phyloP scores from a whole-genome alignment of 2,113 vertebrate species.

The Bettongia penicillata region DNA sequence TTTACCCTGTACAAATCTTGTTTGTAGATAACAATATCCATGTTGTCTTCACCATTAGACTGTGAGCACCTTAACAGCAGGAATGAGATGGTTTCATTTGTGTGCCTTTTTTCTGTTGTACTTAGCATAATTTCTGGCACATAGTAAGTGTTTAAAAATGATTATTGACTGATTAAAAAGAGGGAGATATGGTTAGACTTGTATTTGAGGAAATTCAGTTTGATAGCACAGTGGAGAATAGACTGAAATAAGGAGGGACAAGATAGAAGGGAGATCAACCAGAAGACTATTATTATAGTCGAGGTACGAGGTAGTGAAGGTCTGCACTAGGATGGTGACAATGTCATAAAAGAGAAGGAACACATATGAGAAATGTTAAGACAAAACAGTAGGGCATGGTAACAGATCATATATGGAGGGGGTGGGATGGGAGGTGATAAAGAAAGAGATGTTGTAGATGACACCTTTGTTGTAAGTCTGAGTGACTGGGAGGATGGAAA shows the following conservation, averaged over 20 bases:
- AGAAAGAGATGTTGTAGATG: background rate
- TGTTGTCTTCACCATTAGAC: too few species aligned
- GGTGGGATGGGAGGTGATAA: background rate
- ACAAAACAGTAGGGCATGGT: background rate
- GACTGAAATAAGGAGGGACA: background rate
- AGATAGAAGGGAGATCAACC: background rate
- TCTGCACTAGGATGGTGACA: background rate
- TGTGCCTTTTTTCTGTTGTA: too few species aligned
- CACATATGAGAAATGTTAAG: background rate
- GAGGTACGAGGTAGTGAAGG: background rate
- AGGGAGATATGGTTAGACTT: too few species aligned
- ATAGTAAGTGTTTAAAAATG: too few species aligned
- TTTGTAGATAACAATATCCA: too few species aligned
- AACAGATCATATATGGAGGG: background rate
- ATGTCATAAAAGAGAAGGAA: background rate
- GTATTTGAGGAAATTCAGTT: too few species aligned
- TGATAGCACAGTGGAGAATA: background rate
- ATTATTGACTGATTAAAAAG: too few species aligned
- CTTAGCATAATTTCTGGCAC: too few species aligned
- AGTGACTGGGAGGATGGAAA: background rate
- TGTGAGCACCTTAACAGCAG: too few species aligned
- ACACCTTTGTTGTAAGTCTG: background rate
- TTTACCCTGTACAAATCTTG: too few species aligned
- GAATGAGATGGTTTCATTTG: too few species aligned
- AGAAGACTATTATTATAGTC: background rate